These are phyloP conservation scores for Calosoma granatense DNA, from an alignment of 1,140 invertebrate genomes.

Conservation along the genomic window DNA sequence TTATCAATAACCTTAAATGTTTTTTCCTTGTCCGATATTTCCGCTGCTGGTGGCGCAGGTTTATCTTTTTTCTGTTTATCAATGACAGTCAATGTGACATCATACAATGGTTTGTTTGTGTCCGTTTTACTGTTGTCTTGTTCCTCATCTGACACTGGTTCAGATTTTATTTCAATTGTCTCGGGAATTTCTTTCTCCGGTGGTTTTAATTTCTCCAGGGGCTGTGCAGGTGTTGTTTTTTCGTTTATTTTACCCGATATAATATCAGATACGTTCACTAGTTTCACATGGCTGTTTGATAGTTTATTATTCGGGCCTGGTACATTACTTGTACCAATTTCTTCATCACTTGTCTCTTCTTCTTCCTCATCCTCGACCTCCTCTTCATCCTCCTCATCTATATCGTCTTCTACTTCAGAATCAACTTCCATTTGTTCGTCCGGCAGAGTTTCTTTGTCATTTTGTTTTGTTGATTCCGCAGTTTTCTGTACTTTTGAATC, in stretches of 20 bases:
- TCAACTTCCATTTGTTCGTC: constrained; percentile 4
- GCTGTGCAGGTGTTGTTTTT: background rate
- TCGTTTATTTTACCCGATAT: background rate
- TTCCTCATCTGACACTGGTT: constrained; percentile 28
- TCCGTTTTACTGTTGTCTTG: constrained; percentile 18
- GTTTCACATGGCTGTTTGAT: background rate
- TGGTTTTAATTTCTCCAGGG: constrained; percentile 1
- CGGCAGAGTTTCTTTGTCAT: constrained; percentile 10
- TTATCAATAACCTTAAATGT: constrained; percentile 19
- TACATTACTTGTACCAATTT: background rate
- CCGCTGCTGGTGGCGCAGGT: background rate
- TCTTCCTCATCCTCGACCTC: background rate
- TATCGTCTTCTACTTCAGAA: background rate
- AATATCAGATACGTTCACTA: constrained; percentile 1
- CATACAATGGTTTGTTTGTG: constrained; percentile 18
- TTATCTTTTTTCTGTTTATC: constrained; percentile 31
- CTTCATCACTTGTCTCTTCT: background rate
- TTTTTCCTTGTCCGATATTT: background rate
- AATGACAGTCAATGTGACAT: constrained; percentile 20
- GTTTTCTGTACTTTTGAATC: background rate
- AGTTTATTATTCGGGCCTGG: constrained; percentile 4
- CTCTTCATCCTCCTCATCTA: background rate
- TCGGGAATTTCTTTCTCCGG: background rate
- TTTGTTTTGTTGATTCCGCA: background rate
- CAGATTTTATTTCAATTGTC: constrained; percentile 31